A percentile compares a stretch with the other conserved stretches of the same genome.
These are phyloP conservation scores for Antrozous pallidus DNA, from an alignment of 2,797 vertebrate species.

Conservation along the genomic window DNA sequence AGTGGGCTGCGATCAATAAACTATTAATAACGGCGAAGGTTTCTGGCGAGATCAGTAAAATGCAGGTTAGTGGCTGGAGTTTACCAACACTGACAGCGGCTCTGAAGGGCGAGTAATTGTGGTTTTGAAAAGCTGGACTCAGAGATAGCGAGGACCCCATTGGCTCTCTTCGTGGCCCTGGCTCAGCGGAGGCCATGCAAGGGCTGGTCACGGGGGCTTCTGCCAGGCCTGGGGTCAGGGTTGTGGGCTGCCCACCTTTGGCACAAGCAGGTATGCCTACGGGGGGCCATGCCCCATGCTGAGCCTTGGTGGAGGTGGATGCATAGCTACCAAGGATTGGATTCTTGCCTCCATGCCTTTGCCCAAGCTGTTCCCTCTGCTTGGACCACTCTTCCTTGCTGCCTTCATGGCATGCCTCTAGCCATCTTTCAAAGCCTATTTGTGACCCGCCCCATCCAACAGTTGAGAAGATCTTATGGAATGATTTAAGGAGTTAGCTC, in stretches of 20 bases:
- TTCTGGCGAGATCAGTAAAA: slow-evolving; percentile 74
- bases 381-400: no score
- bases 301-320: neutral
- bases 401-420: neutral
- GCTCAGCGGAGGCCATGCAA: neutral
- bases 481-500: neutral
- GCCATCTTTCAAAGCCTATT: neutral
- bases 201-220: no score
- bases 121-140: slow-evolving; percentile 58
- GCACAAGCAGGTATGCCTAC: neutral
- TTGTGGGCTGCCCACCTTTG: rapidly evolving
- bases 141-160: neutral
- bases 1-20: slow-evolving; percentile 79
- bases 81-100: slow-evolving; percentile 75
- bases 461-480: neutral
- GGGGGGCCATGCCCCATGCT: rapidly evolving
- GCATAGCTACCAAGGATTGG: rapidly evolving
- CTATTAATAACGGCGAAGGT: slow-evolving; percentile 80
- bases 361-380: neutral
- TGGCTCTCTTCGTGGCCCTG: no score
- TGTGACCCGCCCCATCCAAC: no score
- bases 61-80: slow-evolving; percentile 77
- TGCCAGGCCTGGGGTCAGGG: neutral
- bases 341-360: neutral
- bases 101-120: slow-evolving; percentile 75